phyloP scores from a whole-genome alignment of 1,140 invertebrate genomes.

The Cylas formicarius region DNA sequence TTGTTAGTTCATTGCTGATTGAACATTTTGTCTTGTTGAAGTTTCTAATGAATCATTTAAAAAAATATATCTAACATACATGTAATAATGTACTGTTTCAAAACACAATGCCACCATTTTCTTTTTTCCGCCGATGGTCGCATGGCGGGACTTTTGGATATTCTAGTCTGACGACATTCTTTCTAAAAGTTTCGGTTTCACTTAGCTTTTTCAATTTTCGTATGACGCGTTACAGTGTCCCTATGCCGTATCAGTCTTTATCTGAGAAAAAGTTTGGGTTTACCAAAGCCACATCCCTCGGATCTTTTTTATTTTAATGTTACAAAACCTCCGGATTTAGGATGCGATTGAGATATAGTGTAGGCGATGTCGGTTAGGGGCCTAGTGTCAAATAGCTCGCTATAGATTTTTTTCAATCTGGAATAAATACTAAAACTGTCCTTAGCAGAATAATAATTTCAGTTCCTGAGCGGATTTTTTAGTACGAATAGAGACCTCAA shows the following conservation, averaged over 20 bases:
- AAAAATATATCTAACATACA: no score
- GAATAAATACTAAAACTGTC: no score
- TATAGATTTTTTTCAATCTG: no score
- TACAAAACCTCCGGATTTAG: conserved; percentile 53
- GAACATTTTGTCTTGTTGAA: no score
- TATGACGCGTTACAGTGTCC: conserved; percentile 47
- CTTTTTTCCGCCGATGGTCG: conserved; percentile 25
- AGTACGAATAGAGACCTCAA: no score
- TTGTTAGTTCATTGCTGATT: no score
- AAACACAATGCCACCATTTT: conserved; percentile 23
- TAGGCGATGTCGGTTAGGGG: conserved; percentile 43
- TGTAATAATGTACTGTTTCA: no score
- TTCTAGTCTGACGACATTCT: conserved; percentile 37
- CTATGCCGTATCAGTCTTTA: conserved; percentile 46
- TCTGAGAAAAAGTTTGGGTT: conserved; percentile 57
- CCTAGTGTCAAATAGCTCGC: no score
- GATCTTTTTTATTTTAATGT: conserved; percentile 50
- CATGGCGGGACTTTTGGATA: conserved; percentile 38
- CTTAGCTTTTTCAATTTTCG: conserved; percentile 44
- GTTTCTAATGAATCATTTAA: no score
- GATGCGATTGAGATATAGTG: conserved; percentile 56
- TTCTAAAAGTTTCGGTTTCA: conserved; percentile 44
- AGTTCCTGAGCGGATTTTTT: no score
- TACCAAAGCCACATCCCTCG: conserved; percentile 55
- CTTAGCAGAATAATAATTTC: no score